Base-by-base conservation (phyloP, 2,797 vertebrate species). In the Netta rufina region DNA sequence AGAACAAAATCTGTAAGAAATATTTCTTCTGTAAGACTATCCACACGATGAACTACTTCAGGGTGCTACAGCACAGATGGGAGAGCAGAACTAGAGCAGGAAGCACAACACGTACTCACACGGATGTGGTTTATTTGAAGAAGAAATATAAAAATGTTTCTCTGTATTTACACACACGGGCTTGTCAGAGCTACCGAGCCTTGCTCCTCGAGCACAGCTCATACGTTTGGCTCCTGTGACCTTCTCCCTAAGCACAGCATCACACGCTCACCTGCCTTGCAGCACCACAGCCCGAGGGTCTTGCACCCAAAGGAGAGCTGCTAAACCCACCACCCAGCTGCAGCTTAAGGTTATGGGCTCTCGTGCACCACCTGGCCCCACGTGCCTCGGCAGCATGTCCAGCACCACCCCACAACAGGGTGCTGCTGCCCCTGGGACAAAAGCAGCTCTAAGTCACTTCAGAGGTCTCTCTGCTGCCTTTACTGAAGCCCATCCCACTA, bases 101-200 rank as follows among this genome's bases (percentile, higher is more conserved):
- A 91, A 91, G 38, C 56, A 36, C 45, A 74, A 14, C 16, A 70
- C 3, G 12, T 86, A 73, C 41, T 86, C 77, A 84, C 12, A 45
- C 0, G 1, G 86, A 80, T 64, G 67, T 60, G 38, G 66, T 85
- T 93, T 89, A 69, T 89, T 93, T 89, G 39, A 76, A 45, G 39
- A 66, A 77, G 43, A 90, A 84, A 49, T 39, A 87, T 20, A 87
- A 89, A 92, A 94, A 64, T 9, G 41, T 13, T 90, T 81, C 19
- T 78, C 36, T 69, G 2, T 72, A 85, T 89, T 85, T 92, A 83
- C 66, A 93, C 33, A 47, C 10, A 15, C 3, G 33, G 71, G 54
- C 53, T 92, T 90, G 51, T n/a, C 85, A 84, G 41, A 73, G 43
- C 62, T 87, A 76, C n/a, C 13, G 85, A 90, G 75, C 9, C 61